Percentiles rank a stretch among this genome's conserved stretches.
Conservation (phyloP, 92 coral and sea anemone species). For the Palythoa heliodiscus region DNA sequence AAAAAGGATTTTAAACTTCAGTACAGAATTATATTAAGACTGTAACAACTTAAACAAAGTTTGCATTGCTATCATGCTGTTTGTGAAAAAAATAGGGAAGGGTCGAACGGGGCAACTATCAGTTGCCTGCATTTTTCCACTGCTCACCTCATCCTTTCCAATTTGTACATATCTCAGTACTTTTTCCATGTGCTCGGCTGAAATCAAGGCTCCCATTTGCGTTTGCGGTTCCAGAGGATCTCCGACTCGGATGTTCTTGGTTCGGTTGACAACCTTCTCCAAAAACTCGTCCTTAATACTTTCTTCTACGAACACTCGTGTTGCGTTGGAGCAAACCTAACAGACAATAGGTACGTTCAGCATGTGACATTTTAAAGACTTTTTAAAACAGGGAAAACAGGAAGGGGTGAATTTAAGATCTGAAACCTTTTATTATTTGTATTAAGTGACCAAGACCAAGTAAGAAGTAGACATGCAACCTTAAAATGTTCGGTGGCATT, state of each 20-base stretch:
- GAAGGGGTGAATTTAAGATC: too few relatives aligned
- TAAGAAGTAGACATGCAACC: too few relatives aligned
- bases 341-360: too few relatives aligned
- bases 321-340: conserved; percentile 80
- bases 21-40: too few relatives aligned
- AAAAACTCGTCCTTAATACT: conserved; percentile 81
- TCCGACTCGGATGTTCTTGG: conserved; percentile 85
- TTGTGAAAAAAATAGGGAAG: background rate
- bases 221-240: conserved; percentile 88
- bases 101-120: too few relatives aligned
- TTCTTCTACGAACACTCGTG: conserved; percentile 92
- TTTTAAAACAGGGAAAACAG: too few relatives aligned
- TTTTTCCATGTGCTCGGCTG: conserved; percentile 79
- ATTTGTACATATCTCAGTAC: conserved; percentile 82
- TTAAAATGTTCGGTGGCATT: too few relatives aligned
- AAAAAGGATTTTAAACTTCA: too few relatives aligned
- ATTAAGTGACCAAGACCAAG: too few relatives aligned
- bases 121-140: background rate
- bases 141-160: conserved; percentile 80
- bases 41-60: too few relatives aligned
- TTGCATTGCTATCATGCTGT: background rate
- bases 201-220: conserved; percentile 94
- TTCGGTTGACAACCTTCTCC: conserved; percentile 77
- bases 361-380: too few relatives aligned
- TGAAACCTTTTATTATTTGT: too few relatives aligned